Evolutionary conservation across 2,113 vertebrate species (phyloP).

Genomic region (Oxyura jamaicensis): DNA sequence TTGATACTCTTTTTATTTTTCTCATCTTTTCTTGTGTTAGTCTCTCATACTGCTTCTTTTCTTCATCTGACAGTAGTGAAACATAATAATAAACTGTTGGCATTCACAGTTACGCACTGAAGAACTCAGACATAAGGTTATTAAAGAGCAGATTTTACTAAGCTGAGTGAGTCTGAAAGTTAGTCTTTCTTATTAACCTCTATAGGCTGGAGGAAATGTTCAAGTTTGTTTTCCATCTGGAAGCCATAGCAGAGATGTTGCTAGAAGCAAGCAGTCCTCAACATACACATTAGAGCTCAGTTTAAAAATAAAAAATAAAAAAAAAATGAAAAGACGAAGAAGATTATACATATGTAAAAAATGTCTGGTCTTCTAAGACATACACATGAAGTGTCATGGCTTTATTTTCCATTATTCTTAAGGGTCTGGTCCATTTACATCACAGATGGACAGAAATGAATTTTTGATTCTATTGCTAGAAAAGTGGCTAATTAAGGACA

Average conservation of each 20-base stretch:
- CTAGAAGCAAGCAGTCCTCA: neutral
- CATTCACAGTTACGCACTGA: neutral
- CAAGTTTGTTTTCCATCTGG: slow-evolving; percentile 38
- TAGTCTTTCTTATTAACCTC: neutral
- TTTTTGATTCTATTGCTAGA: neutral
- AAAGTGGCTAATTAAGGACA: neutral
- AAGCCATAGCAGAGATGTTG: neutral
- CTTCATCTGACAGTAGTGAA: neutral
- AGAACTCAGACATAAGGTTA: neutral
- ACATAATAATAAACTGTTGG: neutral
- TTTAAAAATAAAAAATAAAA: neutral
- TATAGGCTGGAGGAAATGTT: neutral
- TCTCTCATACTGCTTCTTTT: neutral
- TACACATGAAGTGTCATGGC: accelerated
- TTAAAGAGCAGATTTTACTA: slow-evolving; percentile 4
- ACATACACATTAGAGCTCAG: neutral
- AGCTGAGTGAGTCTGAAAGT: neutral
- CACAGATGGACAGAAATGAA: neutral
- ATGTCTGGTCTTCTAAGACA: neutral
- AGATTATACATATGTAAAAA: neutral
- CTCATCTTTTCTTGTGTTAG: neutral
- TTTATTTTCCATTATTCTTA: neutral
- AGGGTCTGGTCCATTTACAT: neutral
- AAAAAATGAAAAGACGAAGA: neutral
- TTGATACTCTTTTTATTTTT: neutral